Conservation (phyloP, 2,113 vertebrate species). For the Cervus canadensis region DNA sequence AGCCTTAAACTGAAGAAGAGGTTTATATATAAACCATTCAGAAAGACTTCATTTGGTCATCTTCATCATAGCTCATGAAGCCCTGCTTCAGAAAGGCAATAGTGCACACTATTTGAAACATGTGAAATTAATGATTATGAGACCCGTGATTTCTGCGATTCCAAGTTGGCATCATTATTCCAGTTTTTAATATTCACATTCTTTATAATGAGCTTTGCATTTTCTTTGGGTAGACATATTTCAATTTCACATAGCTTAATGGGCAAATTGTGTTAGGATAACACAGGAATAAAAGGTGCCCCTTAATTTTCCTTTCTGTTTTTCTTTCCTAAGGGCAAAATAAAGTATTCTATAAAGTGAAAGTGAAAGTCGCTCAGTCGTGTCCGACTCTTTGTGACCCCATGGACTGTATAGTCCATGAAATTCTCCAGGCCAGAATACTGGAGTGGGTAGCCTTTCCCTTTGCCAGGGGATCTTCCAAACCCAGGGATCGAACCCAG, state of each 20-base stretch:
- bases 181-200: conserved; percentile 26
- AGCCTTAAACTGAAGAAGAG: neutral
- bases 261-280: neutral
- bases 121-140: neutral
- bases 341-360: neutral
- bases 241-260: conserved; percentile 30
- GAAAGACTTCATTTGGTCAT: neutral
- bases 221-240: conserved; percentile 37
- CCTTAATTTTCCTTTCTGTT: neutral
- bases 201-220: conserved; percentile 43
- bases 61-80: neutral
- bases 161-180: neutral
- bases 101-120: neutral
- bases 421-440: neutral
- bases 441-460: neutral
- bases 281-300: neutral
- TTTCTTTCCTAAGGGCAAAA: neutral
- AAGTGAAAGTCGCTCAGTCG: neutral
- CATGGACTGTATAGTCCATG: neutral
- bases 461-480: neutral
- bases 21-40: neutral
- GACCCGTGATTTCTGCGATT: neutral
- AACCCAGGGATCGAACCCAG: neutral
- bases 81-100: neutral
- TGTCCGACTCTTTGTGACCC: neutral